A percentile compares a stretch with the other conserved stretches of the same genome.
Evolutionary conservation across 2,888 invertebrate species (phyloP).

Genomic region (Oxytorus armatus): DNA sequence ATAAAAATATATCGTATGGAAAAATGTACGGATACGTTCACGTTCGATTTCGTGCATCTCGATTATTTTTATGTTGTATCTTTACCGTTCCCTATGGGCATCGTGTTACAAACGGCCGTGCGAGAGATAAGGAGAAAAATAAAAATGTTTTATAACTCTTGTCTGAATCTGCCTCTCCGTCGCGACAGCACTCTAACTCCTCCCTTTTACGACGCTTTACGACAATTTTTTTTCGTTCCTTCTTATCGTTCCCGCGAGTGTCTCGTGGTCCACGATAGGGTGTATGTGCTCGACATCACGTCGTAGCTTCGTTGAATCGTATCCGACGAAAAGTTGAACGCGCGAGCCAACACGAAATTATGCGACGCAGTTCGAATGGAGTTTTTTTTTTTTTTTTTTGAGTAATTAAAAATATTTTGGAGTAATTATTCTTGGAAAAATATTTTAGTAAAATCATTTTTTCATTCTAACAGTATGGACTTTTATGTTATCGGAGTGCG

Average conservation of each 20-base stretch:
- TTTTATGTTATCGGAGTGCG: not conserved
- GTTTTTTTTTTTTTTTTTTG: not conserved
- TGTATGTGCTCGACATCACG: conserved; percentile 3
- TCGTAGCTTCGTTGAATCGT: conserved; percentile 37
- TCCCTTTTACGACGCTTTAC: conserved; percentile 54
- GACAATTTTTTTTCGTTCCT: conserved; percentile 45
- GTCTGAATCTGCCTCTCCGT: conserved; percentile 58
- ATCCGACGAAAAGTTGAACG: conserved; percentile 34
- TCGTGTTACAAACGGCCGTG: conserved; percentile 46
- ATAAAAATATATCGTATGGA: not conserved
- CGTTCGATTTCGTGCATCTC: conserved; percentile 16
- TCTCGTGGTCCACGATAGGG: conserved; percentile 18
- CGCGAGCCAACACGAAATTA: conserved; percentile 21
- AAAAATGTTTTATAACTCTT: conserved; percentile 64
- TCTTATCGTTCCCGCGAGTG: conserved; percentile 32
- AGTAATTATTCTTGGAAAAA: not conserved
- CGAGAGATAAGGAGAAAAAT: conserved; percentile 50
- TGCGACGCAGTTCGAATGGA: not conserved
- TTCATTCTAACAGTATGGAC: not conserved
- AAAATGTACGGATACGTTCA: not conserved
- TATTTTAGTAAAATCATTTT: not conserved
- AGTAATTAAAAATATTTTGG: not conserved
- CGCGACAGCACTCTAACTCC: conserved; percentile 58
- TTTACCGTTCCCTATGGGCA: conserved; percentile 12
- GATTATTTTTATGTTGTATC: not conserved